Conservation (phyloP, 2,888 invertebrate genomes). For the Nectonema munidae region DNA sequence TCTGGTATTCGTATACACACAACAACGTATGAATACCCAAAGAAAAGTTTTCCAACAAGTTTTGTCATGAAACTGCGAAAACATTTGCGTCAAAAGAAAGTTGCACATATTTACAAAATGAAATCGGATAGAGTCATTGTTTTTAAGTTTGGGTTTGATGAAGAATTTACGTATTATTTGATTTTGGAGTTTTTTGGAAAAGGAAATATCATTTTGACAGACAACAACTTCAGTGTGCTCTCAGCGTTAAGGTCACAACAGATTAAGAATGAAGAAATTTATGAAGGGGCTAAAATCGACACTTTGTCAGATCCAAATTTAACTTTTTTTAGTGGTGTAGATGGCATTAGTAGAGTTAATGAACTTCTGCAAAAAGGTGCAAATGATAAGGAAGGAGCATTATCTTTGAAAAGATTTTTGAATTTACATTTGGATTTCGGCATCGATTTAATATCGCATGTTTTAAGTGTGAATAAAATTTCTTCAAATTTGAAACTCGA, state of each 20-base stretch:
- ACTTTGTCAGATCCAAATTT: too few relatives aligned
- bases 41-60: slow-evolving; percentile 41
- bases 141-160: slow-evolving; percentile 61
- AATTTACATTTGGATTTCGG: too few relatives aligned
- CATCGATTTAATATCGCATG: too few relatives aligned
- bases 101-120: slow-evolving; percentile 49
- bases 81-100: slow-evolving; percentile 67
- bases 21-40: slow-evolving; percentile 90
- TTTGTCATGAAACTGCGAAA: slow-evolving; percentile 95
- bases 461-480: too few relatives aligned
- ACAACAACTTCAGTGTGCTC: slow-evolving; percentile 52
- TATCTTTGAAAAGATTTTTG: too few relatives aligned
- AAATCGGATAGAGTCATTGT: slow-evolving; percentile 73
- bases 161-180: slow-evolving; percentile 70
- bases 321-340: too few relatives aligned
- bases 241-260: slow-evolving; percentile 64
- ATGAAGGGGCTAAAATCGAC: too few relatives aligned
- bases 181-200: slow-evolving; percentile 66
- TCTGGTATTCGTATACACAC: slow-evolving; percentile 70
- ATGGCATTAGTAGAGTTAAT: too few relatives aligned
- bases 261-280: neutral
- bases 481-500: too few relatives aligned
- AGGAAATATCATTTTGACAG: slow-evolving; percentile 67
- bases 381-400: too few relatives aligned
- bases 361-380: too few relatives aligned